phyloP scores from a whole-genome alignment of 2,113 vertebrate genomes.

The Paralichthys olivaceus region DNA sequence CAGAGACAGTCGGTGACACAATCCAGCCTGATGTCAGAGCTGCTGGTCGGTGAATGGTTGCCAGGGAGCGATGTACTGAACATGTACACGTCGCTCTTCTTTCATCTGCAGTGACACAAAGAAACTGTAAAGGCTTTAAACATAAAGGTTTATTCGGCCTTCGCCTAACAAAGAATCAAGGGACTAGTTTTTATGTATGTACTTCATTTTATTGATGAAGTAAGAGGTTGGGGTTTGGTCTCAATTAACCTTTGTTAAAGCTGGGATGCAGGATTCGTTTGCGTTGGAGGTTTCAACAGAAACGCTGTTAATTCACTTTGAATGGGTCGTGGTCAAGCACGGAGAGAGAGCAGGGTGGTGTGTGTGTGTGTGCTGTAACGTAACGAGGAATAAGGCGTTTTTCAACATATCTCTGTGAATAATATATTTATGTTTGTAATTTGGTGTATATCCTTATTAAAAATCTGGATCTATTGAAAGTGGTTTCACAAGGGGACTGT shows the following conservation, averaged over 20 bases:
- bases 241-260: not conserved
- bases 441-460: too few species aligned
- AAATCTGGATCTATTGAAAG: too few species aligned
- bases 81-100: not conserved
- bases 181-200: conserved; percentile 22
- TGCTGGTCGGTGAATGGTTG: conserved; percentile 10
- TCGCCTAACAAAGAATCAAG: not conserved
- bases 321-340: too few species aligned
- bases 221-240: conserved; percentile 26
- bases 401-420: too few species aligned
- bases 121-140: not conserved
- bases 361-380: too few species aligned
- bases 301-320: too few species aligned
- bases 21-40: conserved; percentile 48
- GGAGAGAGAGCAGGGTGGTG: not conserved
- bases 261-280: too few species aligned
- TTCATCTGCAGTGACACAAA: conserved; percentile 32
- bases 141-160: not conserved
- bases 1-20: conserved; percentile 50
- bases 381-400: too few species aligned
- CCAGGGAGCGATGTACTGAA: not conserved
- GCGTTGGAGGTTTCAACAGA: too few species aligned
- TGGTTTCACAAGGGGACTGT: too few species aligned
- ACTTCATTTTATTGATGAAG: conserved; percentile 21
- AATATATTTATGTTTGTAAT: too few species aligned